Evolutionary conservation across 2,888 invertebrate species (phyloP).

Genomic region (Ligdia adustata): DNA sequence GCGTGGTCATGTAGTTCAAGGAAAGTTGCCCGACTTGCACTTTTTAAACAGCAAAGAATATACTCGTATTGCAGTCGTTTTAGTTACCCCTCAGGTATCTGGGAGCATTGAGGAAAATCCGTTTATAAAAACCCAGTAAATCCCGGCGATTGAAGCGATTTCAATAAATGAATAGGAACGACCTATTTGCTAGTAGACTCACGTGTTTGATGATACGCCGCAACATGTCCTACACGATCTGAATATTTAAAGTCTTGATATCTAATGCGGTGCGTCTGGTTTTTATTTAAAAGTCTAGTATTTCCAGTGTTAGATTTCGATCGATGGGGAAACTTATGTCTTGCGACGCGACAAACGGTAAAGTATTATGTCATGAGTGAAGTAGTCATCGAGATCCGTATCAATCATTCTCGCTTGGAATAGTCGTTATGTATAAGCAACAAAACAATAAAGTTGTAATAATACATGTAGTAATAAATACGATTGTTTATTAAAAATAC

Average conservation of each 20-base stretch:
- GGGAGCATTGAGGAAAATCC: constrained; percentile 32
- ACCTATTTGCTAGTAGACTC: constrained; percentile 52
- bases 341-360: background rate
- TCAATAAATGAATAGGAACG: constrained; percentile 57
- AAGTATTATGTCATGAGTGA: constrained; percentile 11
- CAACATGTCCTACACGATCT: constrained; percentile 49
- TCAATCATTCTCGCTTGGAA: background rate
- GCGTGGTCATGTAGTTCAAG: constrained; percentile 7
- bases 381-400: background rate
- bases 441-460: too few relatives aligned
- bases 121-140: constrained; percentile 20
- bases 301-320: constrained; percentile 22
- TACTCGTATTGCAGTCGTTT: background rate
- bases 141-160: constrained; percentile 42
- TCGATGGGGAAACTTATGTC: constrained; percentile 11
- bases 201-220: constrained; percentile 52
- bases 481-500: too few relatives aligned
- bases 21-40: constrained; percentile 6
- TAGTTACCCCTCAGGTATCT: constrained; percentile 6
- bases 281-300: constrained; percentile 9
- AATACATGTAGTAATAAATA: too few relatives aligned
- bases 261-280: constrained; percentile 20
- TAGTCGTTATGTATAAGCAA: too few relatives aligned
- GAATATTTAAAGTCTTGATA: constrained; percentile 56
- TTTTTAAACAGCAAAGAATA: background rate